Evolutionary conservation across 2,113 vertebrate species (phyloP), one percentile per base, ranked within the genome.

Genomic region (Maccullochella peelii): DNA sequence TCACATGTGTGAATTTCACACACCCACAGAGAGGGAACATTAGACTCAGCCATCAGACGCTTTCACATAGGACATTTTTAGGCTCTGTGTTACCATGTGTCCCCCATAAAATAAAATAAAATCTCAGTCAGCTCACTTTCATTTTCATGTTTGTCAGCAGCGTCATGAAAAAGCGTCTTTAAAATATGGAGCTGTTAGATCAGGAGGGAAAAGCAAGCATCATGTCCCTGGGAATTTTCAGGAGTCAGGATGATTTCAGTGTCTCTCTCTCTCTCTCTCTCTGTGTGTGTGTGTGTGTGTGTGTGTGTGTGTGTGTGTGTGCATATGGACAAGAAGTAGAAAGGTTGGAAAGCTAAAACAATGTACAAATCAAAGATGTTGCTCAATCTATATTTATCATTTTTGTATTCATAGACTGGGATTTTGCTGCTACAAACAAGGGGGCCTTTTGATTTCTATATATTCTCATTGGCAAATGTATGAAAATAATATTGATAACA

Each of bases 1-100:
- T 93, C 88, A 90, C 83, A 92, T 85, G 90, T 91, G 92, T 77
- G 86, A 92, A 77, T 90, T 89, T 92, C 89, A 91, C 87, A 87
- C 89, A 91, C 90, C 88, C 91, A 90, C 91, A 76, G 81, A 88
- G 82, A 90, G 82, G 50, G 88, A 89, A 88, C 79, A 91, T 94
- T 91, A 78, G 85, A 87, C 73, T 89, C 83, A 86, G 80, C 82
- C 73, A 84, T 88, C 84, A 91, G 71, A 85, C 49, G 47, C 66
- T 88, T 77, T 81, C 90, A 84, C 76, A 85, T 33, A 6, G 61
- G 80, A 61, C 83, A 75, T 85, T 88, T 87, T 85, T 86, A 86
- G 59, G 54, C 30, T 59, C 27, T 1, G 10, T 78, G 59, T 80
- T 65, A 61, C 67, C 61, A 61, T 73, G 70, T 76, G 76, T 75